Base-by-base conservation (phyloP, 2,888 invertebrate species). In the Folsomia candida region DNA sequence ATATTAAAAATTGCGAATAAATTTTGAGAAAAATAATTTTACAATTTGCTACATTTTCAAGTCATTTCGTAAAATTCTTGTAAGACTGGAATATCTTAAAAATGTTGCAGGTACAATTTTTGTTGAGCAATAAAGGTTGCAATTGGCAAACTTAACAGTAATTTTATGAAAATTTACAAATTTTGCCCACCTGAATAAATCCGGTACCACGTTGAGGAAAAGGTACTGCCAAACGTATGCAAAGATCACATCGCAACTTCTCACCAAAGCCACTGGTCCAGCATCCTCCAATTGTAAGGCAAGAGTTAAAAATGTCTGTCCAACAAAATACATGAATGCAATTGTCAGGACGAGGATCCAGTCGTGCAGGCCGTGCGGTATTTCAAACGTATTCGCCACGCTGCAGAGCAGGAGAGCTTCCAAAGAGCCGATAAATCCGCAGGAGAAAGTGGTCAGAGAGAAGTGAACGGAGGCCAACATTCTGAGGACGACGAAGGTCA, bases 241-340 rank as follows among this genome's bases (percentile, higher is more conserved):
- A 47, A 71, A 62, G 18, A 75, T 63, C 1, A 78, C 78, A 25
- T 78, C 78, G 20, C 64, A 68, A 11, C 76, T 78, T 22, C 78
- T 60, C 14, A 74, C 72, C 27, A 77, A 47, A 9, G 76, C 68
- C n/a, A 78, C 74, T 1, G 75, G 72, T 11, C 76, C 76, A 1
- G 78, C 77, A 26, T 77, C 70, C 63, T 77, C 77, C 58, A 70
- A 65, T 24, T 77, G 72, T 1, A 78, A 70, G 3, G 76, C 76
- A n/a, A 75, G 57, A 2, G 77, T 78, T 57, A 76, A 67, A 28
- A 72, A 68, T 18, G 70, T 47, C 58, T 78, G 78, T 18, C 78
- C 76, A 47, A 74, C 54, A 47, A 73, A 78, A n/a, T 73, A 72
- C 2, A 78, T 63, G 11, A 47, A 63, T 1, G 70, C 74, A 9